Conservation (phyloP, 2,888 invertebrate species). For the Muschampia plurimacula region DNA sequence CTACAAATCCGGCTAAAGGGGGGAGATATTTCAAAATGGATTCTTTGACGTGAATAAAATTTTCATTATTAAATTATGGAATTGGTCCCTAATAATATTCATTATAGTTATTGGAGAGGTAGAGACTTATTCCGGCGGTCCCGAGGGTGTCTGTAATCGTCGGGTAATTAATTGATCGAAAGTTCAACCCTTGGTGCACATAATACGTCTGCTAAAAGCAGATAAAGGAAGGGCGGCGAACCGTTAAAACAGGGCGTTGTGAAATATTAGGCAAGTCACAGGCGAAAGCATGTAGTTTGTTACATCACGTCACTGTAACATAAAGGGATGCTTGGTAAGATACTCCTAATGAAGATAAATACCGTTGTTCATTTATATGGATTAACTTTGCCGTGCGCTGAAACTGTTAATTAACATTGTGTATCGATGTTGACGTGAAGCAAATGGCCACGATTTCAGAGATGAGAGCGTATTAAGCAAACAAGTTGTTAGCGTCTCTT, state of each 20-base stretch:
- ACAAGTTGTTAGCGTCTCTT: slow-evolving; percentile 27
- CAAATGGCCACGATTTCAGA: slow-evolving; percentile 30
- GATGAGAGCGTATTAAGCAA: slow-evolving; percentile 30
- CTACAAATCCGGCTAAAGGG: slow-evolving; percentile 37
- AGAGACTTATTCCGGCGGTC: slow-evolving; percentile 61
- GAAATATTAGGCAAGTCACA: slow-evolving; percentile 82
- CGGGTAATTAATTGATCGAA: slow-evolving; percentile 84
- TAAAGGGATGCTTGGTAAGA: slow-evolving; percentile 82
- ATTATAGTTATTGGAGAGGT: slow-evolving; percentile 68
- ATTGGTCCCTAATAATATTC: slow-evolving; percentile 70
- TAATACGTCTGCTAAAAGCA: slow-evolving; percentile 78
- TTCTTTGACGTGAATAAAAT: slow-evolving; percentile 47
- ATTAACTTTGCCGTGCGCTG: slow-evolving; percentile 75
- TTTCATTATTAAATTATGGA: slow-evolving; percentile 60
- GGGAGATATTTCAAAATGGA: slow-evolving; percentile 42
- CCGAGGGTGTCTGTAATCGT: slow-evolving; percentile 73
- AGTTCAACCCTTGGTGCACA: slow-evolving; percentile 79
- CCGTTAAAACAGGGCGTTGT: slow-evolving; percentile 79
- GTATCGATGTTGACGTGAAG: slow-evolving; percentile 38
- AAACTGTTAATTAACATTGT: slow-evolving; percentile 56
- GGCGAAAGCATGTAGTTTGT: slow-evolving; percentile 78
- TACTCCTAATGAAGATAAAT: slow-evolving; percentile 85
- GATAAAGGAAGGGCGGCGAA: slow-evolving; percentile 79
- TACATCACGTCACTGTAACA: slow-evolving; percentile 76
- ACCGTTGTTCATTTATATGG: slow-evolving; percentile 78